Base-by-base conservation (phyloP, 30 jellyfish, hydroid and myxozoan species). In the Haliclystus octoradiatus region DNA sequence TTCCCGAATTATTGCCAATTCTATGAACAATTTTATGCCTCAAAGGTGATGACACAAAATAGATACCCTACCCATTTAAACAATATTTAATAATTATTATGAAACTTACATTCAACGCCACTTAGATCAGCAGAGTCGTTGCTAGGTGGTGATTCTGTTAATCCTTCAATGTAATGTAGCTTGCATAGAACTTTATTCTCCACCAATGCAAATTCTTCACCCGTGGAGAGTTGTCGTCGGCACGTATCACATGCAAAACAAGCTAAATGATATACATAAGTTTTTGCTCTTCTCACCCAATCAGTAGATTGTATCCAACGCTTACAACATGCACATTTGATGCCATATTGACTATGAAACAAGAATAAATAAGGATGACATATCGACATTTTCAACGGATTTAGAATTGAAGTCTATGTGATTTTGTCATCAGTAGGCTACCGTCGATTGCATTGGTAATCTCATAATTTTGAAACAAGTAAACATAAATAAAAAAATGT, bases 241-340 rank as follows among this genome's bases (percentile, higher is more conserved):
- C 96, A 87, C 2, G 78, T 88, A 73, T 87, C 96, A 74, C 96
- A 87, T 0, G 96, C 85, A 79, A 87, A 87, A 77, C 96, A 87
- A 24, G 96, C 96, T 52, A 87, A 61, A 65, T 87, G 96, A 57
- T 87, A 87, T 13, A 87, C 96, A 75, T 87, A 74, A 22, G 75
- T 81, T 74, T 80, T 87, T 7, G 96, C 96, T 57, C 79, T 74
- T 49, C 96, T 68, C 29, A 87, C 92, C 96, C 96, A 87, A 53
- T 87, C 96, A 15, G 93, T 78, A 31, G 80, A 76, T 64, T 87
- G 96, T 29, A 87, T 87, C 22, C 91, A 84, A 31, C 96, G 75
- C 33, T 80, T 80, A 52, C 96, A 87, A 65, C 95, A 87, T 49
- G 84, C 71, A 73, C 96, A 87, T 68, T 87, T 87, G 9, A 79